Conservation (phyloP, 2,888 invertebrate species). For the Carcina quercana region DNA sequence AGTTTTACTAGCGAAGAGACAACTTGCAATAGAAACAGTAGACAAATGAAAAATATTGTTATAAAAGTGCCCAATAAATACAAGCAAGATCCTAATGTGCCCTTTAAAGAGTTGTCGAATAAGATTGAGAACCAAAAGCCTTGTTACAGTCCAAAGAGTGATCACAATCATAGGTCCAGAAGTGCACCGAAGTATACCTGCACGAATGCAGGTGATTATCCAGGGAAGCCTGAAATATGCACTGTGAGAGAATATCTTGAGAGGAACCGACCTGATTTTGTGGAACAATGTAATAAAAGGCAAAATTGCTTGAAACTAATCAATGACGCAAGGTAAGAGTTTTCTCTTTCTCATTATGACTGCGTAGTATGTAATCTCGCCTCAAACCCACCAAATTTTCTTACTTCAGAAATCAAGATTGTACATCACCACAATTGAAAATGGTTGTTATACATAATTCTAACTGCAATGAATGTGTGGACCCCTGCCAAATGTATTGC, state of each 20-base stretch:
- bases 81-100: slow-evolving; percentile 22
- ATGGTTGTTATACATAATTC: slow-evolving; percentile 56
- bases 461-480: slow-evolving; percentile 35
- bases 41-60: slow-evolving; percentile 47
- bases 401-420: slow-evolving; percentile 48
- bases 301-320: slow-evolving; percentile 53
- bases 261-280: slow-evolving; percentile 81
- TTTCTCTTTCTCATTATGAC: no score
- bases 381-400: slow-evolving; percentile 55
- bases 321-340: slow-evolving; percentile 49
- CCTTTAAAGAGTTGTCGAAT: slow-evolving; percentile 40
- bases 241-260: slow-evolving; percentile 81
- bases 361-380: no score
- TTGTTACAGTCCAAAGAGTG: slow-evolving; percentile 23
- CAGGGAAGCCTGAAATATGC: slow-evolving; percentile 49
- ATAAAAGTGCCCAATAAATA: slow-evolving; percentile 55
- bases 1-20: slow-evolving; percentile 51
- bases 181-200: no score
- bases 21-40: slow-evolving; percentile 22
- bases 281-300: slow-evolving; percentile 50
- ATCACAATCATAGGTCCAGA: slow-evolving; percentile 30
- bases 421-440: slow-evolving; percentile 38
- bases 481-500: slow-evolving; percentile 34
- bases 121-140: slow-evolving; percentile 35
- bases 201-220: slow-evolving; percentile 48